Percentiles rank a stretch among this genome's conserved stretches.
phyloP scores from a whole-genome alignment of 2,888 invertebrate genomes.

The Glaucopsyche alexis region DNA sequence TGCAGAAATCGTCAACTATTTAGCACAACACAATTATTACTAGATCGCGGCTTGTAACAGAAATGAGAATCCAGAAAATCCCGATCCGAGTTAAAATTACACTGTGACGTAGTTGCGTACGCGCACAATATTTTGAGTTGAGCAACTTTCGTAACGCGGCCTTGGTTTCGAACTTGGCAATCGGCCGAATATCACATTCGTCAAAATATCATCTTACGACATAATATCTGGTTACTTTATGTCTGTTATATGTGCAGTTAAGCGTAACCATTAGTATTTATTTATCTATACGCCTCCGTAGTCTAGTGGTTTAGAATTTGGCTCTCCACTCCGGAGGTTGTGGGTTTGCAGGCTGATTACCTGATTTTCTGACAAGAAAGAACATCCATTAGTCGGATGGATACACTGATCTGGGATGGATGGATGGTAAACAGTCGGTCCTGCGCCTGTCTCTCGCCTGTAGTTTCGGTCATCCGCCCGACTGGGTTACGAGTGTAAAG shows the following conservation, averaged over 20 bases:
- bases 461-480: too few species aligned
- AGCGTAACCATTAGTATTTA: neutral
- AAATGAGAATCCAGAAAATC: conserved; percentile 60
- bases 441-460: too few species aligned
- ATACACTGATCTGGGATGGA: too few species aligned
- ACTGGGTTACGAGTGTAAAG: too few species aligned
- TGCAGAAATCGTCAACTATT: neutral
- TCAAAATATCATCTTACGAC: conserved; percentile 20
- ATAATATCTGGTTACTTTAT: neutral
- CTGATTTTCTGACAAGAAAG: too few species aligned
- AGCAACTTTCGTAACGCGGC: conserved; percentile 73
- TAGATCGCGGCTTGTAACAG: conserved; percentile 42
- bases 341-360: too few species aligned
- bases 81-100: conserved; percentile 76
- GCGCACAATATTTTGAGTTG: conserved; percentile 66
- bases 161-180: conserved; percentile 69
- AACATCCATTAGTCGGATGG: too few species aligned
- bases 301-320: too few species aligned
- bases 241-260: neutral
- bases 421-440: too few species aligned
- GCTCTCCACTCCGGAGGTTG: too few species aligned
- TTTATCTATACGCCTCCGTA: too few species aligned
- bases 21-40: neutral
- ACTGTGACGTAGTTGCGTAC: conserved; percentile 67
- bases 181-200: conserved; percentile 31